Base-by-base conservation (phyloP, 37 sponge, comb jelly and placozoan genomes). In the Petrosia ficiformis region DNA sequence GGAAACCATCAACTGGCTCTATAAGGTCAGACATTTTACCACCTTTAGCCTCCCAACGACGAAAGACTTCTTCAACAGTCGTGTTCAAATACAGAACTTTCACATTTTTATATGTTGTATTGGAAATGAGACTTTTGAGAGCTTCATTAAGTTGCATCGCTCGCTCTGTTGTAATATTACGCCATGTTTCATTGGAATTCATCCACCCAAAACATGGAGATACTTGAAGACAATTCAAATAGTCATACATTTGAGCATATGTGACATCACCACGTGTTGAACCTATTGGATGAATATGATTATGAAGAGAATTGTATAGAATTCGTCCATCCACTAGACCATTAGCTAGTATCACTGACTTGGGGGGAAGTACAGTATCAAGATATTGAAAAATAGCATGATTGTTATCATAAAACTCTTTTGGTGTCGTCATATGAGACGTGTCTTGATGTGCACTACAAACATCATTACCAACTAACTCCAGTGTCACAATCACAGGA, bases 171-270 rank as follows among this genome's bases (percentile, higher is more conserved):
- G 96, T 96, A 19, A 68, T 11, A 35, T 92, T 92, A 22, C 96
- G 73, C 93, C 90, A 89, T 2, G 90, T 92, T 37, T 82, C 89
- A 59, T 96, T 89, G 64, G 70, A 77, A 76, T 96, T 96, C 84
- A 96, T 48, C 96, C 96, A 96, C 4, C 96, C 96, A 64, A 89
- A 92, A 43, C 96, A 96, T 1, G 96, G 96, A 22, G 93, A 92
- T 0, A 96, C 63, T 21, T 92, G 68, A 10, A 96, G 75, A 56
- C 96, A 96, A 79, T 96, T 96, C 14, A 96, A 75, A 74, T 85
- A 96, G 73, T 92, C 84, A 44, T 96, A 96, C 35, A 96, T 73
- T 14, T 81, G 48, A 0, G 84, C 21, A 43, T 96, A 96, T 19
- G 90, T 96, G 40, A 96, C 90, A 54, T 92, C 93, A 70, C 87